Evolutionary conservation across 2,113 vertebrate species (phyloP), one percentile per base, ranked within the genome.

Genomic region (Ondatra zibethicus): DNA sequence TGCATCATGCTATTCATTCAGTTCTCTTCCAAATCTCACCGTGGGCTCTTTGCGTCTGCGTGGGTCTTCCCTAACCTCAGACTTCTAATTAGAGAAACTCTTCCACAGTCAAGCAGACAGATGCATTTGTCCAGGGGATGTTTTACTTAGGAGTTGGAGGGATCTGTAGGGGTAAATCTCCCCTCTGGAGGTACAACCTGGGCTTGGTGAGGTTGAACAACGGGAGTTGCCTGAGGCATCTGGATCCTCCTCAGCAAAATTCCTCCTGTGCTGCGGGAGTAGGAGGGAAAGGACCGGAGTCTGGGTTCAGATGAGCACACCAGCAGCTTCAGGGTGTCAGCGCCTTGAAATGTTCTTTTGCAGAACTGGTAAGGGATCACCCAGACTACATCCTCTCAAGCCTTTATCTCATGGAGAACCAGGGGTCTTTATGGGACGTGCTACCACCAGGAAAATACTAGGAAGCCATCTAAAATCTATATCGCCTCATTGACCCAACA

Each of bases 11-110:
- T 65, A 12, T 52, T 55, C 3, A 45, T 1, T 61, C 23, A 66
- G 77, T 39, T 76, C n/a, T 75, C 58, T 29, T 11, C 58, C 61
- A 42, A n/a, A 25, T 39, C 29, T 52, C 10, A 61, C 45, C 14
- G 0, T 0, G 27, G 81, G 27, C 25, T 0, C 0, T n/a, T 7
- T 1, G 19, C 25, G 45, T 3, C 73, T 31, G 21, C 0, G 0
- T 1, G 31, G 58, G 5, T 31, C 27, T 11, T 25, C 66, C 52
- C 90, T 14, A 36, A 47, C 45, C 65, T 94, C 70, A 4, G 42
- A 55, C 72, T 42, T 58, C 73, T 1, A 52, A 39, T 1, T 11
- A 77, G 21, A 68, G 58, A 36, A 16, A 23, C 29, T 9, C 12
- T 82, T 39, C 68, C 61, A 47, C 9, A 6, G 52, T n/a, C 16